Percentiles rank a stretch among this genome's conserved stretches.
Evolutionary conservation across 2,888 invertebrate genomes (phyloP).

Genomic region (Idaea aversata): DNA sequence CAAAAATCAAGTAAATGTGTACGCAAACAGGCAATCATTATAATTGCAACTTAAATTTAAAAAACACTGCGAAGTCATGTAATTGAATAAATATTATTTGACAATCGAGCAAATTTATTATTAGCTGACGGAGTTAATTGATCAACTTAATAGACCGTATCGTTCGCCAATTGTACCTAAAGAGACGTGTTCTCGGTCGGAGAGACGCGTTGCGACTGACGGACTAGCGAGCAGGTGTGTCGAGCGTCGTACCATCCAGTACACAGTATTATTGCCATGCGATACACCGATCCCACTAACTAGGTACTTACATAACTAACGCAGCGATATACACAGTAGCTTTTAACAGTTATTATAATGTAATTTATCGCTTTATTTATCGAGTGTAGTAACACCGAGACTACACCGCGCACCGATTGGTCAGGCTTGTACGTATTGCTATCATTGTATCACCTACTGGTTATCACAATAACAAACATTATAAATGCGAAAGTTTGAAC

Average conservation of each 20-base stretch:
- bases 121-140: too few species aligned
- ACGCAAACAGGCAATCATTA: too few species aligned
- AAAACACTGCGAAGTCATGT: constrained; percentile 16
- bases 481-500: background rate
- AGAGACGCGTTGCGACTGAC: constrained; percentile 19
- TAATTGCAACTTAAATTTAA: too few species aligned
- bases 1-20: too few species aligned
- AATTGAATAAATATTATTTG: too few species aligned
- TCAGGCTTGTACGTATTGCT: constrained; percentile 70
- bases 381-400: constrained; percentile 66
- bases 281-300: constrained; percentile 51
- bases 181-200: too few species aligned
- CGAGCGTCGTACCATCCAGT: constrained; percentile 20
- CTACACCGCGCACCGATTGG: constrained; percentile 68
- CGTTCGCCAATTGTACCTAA: too few species aligned
- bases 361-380: constrained; percentile 46
- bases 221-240: constrained; percentile 12
- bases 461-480: constrained; percentile 4
- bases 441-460: constrained; percentile 37
- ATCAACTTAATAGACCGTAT: too few species aligned
- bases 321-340: constrained; percentile 55
- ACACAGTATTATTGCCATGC: constrained; percentile 53
- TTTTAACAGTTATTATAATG: constrained; percentile 46
- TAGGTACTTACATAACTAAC: constrained; percentile 33
- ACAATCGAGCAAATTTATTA: too few species aligned